Evolutionary conservation across 2,797 vertebrate genomes (phyloP).

Genomic region (Galagoides demidoff): DNA sequence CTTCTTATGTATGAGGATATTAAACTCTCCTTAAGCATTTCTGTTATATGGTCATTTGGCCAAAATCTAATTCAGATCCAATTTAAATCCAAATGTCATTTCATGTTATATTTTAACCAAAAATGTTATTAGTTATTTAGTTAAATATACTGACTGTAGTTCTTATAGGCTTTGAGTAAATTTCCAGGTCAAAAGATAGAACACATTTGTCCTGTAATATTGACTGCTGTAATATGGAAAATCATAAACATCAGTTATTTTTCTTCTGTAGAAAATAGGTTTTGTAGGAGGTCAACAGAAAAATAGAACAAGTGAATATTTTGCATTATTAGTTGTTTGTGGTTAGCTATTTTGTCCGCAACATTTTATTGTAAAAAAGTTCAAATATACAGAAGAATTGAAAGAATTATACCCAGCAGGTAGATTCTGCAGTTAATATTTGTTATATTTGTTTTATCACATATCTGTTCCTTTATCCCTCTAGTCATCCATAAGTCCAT

Average conservation of each 20-base stretch:
- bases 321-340: slow-evolving; percentile 31
- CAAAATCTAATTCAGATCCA: slow-evolving; percentile 12
- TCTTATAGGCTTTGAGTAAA: neutral
- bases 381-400: slow-evolving; percentile 22
- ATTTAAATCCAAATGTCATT: slow-evolving; percentile 29
- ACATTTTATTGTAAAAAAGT: slow-evolving; percentile 25
- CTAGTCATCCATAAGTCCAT: neutral
- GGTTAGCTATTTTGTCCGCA: neutral
- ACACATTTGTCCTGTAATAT: neutral
- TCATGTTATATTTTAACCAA: slow-evolving; percentile 2
- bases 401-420: neutral
- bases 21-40: neutral
- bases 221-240: neutral
- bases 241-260: neutral
- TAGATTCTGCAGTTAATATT: neutral
- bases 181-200: neutral
- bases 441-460: neutral
- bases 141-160: neutral
- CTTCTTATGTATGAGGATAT: neutral
- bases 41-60: neutral
- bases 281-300: slow-evolving; percentile 7
- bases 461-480: neutral
- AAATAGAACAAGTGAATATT: slow-evolving; percentile 12
- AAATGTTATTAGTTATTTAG: neutral
- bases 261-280: slow-evolving; percentile 43